Base-by-base conservation (phyloP, 2,113 vertebrate species). In the Syngnathus floridae region DNA sequence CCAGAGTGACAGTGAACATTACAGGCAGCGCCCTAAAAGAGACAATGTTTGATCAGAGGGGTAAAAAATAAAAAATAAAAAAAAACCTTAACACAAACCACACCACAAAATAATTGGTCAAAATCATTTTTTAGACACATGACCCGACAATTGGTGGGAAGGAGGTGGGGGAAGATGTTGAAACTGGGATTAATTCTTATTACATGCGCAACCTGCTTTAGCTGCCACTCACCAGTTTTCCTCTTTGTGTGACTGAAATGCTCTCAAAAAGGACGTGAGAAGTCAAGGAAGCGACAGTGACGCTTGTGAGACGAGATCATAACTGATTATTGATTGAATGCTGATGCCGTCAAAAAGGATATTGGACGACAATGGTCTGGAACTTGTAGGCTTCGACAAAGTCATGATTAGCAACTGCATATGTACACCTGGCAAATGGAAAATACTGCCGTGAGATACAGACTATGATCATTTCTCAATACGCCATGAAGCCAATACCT, bases 361-460 rank as follows among this genome's bases (percentile, higher is more conserved):
- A 98, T 98, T 99, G 97, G 17, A 99, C 95, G 0, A 98, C 95
- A 46, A 98, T 91, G 0, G 95, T 97, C 86, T 99, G 97, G 80
- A 92, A 98, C 84, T 95, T 97, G 86, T 98, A 99, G 0, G 97
- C 97, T 78, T 99, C 97, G 54, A 98, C 79, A 46, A 98, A 99
- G 88, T 99, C 96, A 21, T 98, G 95, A 79, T 98, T 98, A 26
- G 93, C 88, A 75, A 94, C 97, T 0, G 96, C 94, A 0, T 92
- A 93, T 0, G 93, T 97, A 75, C 97, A 98, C 82, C 96, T 99
- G 90, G n/a, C n/a, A n/a, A n/a, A n/a, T n/a, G 0, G 31, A 67
- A 26, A 74, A 43, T n/a, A 19, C 12, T 16, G 22, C 52, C 0
- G 36, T 38, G 19, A 40, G 36, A n/a, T 19, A n/a, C 58, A 35